These are phyloP conservation scores for Echinometra lucunter DNA, from an alignment of 53 echinoderm and acorn worm genomes.

Conservation along the genomic window DNA sequence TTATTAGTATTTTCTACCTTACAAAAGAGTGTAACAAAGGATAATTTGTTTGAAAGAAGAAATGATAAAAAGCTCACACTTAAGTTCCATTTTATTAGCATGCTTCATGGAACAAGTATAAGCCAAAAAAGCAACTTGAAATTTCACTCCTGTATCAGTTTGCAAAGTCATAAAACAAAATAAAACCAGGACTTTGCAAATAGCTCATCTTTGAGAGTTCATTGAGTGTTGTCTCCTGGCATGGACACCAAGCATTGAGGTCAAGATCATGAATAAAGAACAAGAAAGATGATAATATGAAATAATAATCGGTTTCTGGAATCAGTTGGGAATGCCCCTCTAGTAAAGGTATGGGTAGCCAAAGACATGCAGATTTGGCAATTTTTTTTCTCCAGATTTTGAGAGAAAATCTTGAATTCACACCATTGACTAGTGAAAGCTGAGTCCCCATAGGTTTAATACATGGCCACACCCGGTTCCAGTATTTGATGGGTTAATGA, in stretches of 20 bases:
- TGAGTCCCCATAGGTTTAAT: no score
- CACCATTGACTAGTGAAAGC: no score
- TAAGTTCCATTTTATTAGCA: background rate
- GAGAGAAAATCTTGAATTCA: no score
- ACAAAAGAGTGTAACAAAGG: background rate
- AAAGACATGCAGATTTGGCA: background rate
- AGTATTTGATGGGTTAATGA: background rate
- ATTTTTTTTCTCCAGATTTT: background rate
- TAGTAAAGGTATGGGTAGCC: background rate
- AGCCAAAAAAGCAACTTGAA: background rate
- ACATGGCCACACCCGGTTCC: no score
- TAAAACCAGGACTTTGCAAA: background rate
- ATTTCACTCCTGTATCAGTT: background rate
- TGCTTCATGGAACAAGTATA: background rate
- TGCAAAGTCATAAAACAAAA: background rate
- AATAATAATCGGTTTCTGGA: slow-evolving; percentile 21
- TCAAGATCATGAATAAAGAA: background rate
- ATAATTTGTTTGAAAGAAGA: background rate
- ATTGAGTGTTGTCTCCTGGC: background rate
- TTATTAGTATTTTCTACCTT: background rate
- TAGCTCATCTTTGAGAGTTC: background rate
- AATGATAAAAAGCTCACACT: background rate
- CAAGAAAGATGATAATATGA: background rate
- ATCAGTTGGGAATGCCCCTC: slow-evolving; percentile 3
- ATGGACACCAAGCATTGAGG: background rate